These are phyloP conservation scores for Pelobates fuscus DNA, from an alignment of 2,113 vertebrate species.

Conservation along the genomic window DNA sequence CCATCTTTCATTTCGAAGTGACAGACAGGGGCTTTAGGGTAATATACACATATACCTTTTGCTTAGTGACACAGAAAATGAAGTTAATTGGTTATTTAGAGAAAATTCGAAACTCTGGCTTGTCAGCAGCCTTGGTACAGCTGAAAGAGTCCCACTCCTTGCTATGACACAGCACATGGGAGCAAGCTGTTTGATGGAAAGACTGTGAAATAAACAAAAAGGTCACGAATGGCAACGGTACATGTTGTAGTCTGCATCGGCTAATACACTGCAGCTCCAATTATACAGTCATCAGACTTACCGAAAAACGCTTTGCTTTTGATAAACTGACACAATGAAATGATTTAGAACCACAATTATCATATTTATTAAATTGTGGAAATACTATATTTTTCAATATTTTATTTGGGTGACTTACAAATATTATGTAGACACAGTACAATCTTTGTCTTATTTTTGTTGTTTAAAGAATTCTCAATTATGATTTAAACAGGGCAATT, in stretches of 20 bases:
- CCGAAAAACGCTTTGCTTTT: background rate
- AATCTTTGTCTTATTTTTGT: too few species aligned
- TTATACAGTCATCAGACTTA: background rate
- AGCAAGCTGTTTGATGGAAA: background rate
- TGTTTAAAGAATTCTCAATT: too few species aligned
- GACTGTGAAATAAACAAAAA: background rate
- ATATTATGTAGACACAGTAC: too few species aligned
- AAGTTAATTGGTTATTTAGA: slow-evolving; percentile 20
- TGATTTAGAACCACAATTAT: too few species aligned
- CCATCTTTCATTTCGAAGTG: too few species aligned
- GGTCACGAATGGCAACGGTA: background rate
- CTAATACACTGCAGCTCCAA: background rate
- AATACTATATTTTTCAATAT: too few species aligned
- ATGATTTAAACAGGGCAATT: too few species aligned
- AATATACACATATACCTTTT: slow-evolving; percentile 7
- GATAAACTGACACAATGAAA: too few species aligned
- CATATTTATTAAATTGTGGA: too few species aligned
- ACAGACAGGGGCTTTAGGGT: background rate
- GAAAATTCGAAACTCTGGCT: background rate
- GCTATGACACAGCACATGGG: background rate
- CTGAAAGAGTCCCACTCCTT: background rate
- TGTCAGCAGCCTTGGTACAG: background rate
- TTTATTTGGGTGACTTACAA: too few species aligned
- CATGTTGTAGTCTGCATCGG: background rate
- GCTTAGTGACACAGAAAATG: slow-evolving; percentile 15